Base-by-base conservation (phyloP, 2,113 vertebrate species). In the Hippocampus zosterae region DNA sequence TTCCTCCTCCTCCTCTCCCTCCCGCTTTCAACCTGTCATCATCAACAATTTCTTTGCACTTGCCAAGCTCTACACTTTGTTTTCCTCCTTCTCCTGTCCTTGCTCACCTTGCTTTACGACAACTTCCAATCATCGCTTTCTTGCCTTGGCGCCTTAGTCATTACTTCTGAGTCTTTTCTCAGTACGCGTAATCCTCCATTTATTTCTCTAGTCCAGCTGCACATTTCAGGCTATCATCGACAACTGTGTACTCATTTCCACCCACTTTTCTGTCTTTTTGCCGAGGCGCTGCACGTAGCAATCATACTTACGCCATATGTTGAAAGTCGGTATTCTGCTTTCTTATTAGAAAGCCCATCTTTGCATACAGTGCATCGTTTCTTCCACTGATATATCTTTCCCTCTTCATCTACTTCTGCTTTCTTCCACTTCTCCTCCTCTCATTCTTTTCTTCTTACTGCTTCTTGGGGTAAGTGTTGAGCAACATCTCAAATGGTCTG, bases 401-500 rank as follows among this genome's bases (percentile, higher is more conserved):
- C 80, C 67, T 79, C 66, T 71, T 65, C 16, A 52, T 66, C 68
- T 67, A 55, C 27, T 67, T 5, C 55, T 57, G 56, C 56, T 62
- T 67, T 61, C 64, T 62, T 76, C 25, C 55, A 53, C 56, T 27
- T 50, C 40, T 27, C 64, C 78, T 67, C 2, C 70, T 73, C 59
- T 64, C 29, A 66, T 75, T 72, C 7, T 37, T 50, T 25, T 44
- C 44, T 81, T 65, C 70, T 69, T 68, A 77, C 70, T 81, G 69
- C 81, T 85, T 85, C 80, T 87, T 76, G 85, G 88, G 70, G 62
- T 69, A 13, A 3, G 40, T 84, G 78, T 83, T 80, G 75, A 84
- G 72, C 80, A 79, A 73, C 77, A 82, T 77, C 77, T 84, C 79
- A 77, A 80, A 76, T 72, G 50, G n/a, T 84, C 84, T 84, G 85